Evolutionary conservation across 2,888 invertebrate species (phyloP).

Genomic region (Isotomurus palustris): DNA sequence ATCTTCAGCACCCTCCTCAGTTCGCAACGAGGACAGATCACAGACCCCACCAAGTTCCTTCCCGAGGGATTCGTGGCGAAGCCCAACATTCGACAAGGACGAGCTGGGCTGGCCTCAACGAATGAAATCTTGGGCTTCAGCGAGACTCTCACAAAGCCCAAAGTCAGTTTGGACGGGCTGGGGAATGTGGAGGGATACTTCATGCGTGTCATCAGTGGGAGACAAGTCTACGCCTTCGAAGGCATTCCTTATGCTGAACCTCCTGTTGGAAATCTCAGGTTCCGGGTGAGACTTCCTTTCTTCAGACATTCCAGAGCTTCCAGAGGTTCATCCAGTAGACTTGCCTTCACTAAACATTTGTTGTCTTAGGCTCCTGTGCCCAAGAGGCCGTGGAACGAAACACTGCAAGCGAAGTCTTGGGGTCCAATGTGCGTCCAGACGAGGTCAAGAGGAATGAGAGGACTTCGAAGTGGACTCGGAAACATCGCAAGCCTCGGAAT

Average conservation of each 20-base stretch:
- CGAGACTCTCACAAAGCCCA: not conserved
- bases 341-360: not conserved
- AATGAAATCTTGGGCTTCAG: slow-evolving; percentile 11
- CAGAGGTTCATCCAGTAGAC: not conserved
- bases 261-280: slow-evolving; percentile 27
- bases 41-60: slow-evolving; percentile 25
- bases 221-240: slow-evolving; percentile 35
- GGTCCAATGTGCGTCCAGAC: slow-evolving; percentile 27
- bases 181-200: slow-evolving; percentile 29
- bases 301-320: no score
- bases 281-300: slow-evolving; percentile 23
- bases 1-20: slow-evolving; percentile 26
- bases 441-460: slow-evolving; percentile 8
- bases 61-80: slow-evolving; percentile 21
- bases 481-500: not conserved
- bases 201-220: slow-evolving; percentile 33
- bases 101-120: slow-evolving; percentile 10
- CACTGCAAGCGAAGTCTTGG: slow-evolving; percentile 20
- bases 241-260: slow-evolving; percentile 39
- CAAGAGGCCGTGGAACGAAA: slow-evolving; percentile 29
- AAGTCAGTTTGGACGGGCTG: slow-evolving; percentile 14
- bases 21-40: slow-evolving; percentile 6
- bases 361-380: slow-evolving; percentile 28
- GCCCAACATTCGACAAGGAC: slow-evolving; percentile 29
- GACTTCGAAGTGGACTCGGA: slow-evolving; percentile 6